phyloP scores from a whole-genome alignment of 2,797 vertebrate species.

The Eulemur rubriventer region DNA sequence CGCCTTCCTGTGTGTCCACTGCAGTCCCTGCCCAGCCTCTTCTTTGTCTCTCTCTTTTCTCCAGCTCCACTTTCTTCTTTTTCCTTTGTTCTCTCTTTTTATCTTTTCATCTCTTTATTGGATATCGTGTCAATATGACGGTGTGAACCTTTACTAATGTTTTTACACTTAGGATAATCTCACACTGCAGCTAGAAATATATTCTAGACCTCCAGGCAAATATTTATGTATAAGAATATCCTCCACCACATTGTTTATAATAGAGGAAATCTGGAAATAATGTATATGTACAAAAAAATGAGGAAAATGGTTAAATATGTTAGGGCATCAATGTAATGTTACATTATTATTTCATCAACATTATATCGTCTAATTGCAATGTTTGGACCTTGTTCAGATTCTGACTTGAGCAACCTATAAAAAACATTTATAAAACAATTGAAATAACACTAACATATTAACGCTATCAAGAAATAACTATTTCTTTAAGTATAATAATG shows the following conservation, averaged over 20 bases:
- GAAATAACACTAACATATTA: neutral
- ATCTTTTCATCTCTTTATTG: neutral
- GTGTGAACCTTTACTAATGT: neutral
- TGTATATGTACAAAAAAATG: neutral
- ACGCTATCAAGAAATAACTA: neutral
- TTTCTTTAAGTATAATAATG: neutral
- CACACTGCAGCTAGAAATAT: neutral
- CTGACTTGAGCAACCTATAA: neutral
- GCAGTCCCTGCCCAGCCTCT: neutral
- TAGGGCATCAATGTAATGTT: fast-evolving
- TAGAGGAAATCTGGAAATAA: neutral
- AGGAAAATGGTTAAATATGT: neutral
- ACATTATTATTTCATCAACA: neutral
- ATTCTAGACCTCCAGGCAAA: neutral
- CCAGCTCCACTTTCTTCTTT: neutral
- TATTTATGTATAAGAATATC: neutral
- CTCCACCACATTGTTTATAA: neutral
- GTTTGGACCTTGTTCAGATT: neutral
- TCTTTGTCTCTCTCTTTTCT: neutral
- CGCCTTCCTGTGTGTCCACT: fast-evolving
- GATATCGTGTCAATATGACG: neutral
- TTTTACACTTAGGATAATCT: neutral
- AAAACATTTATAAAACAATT: neutral
- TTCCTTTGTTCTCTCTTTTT: too few relatives aligned
- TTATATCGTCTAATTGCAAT: neutral